Evolutionary conservation across 2,888 invertebrate species (phyloP), one percentile per base, ranked within the genome.

Genomic region (Melieria crassipennis): DNA sequence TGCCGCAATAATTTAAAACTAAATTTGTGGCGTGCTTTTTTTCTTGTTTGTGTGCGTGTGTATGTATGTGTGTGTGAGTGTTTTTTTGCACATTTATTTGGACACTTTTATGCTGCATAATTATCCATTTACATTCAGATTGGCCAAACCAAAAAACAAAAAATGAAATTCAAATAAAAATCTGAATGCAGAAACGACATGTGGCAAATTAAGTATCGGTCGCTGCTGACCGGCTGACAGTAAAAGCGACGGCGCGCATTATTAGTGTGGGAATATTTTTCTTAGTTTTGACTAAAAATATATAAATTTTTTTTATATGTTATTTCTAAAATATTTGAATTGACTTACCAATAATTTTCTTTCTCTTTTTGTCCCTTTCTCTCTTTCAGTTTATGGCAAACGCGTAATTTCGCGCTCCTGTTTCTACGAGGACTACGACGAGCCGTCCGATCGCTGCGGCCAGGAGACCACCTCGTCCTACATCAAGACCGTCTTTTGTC

Each of bases 321-420:
- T 7, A 42, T 10, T 11, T 50, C 56, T 65, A 7, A 16, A 55
- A 55, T 55, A 42, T 55, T 55, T 11, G 11, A 42, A 30, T 30
- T 30, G 3, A 50, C 10, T 4, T 50, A 60, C 13, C 3, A 13
- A 11, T 55, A 3, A 7, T 30, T 62, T 16, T 65, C 16, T 13
- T n/a, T 56, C 7, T 16, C 4, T 9, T 5, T 62, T 47, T 30
- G 60, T 47, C 42, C 7, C 0, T 30, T 30, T 64, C 48, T 78
- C 55, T 65, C 30, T 84, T 83, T 48, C 80, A 87, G 87, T 87
- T 73, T 86, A 87, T 77, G 86, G 86, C 74, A 87, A 86, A 75
- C 81, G 80, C 52, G 85, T 87, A 50, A 83, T 87, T 75, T 82
- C 86, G 6, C 85, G 87, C 60, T 86, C 87, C 65, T 87, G 87